Evolutionary conservation across 2,113 vertebrate genomes (phyloP).

Genomic region (Coryphaenoides rupestris): DNA sequence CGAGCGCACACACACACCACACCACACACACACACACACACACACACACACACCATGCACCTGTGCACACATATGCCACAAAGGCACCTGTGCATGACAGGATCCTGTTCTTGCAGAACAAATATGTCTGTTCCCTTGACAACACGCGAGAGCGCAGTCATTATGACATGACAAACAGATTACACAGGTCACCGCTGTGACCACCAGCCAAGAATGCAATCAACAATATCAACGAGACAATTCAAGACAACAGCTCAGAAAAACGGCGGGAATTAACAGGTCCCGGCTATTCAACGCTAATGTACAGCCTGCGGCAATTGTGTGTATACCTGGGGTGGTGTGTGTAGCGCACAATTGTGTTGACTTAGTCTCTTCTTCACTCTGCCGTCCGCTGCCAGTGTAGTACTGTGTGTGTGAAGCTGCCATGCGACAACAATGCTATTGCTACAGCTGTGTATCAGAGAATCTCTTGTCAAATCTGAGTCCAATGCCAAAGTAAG

Average conservation of each 20-base stretch:
- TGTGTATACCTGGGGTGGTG: too few relatives aligned
- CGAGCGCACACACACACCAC: too few relatives aligned
- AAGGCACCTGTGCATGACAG: slow-evolving; percentile 50
- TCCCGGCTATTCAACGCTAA: too few relatives aligned
- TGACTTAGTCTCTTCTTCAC: too few relatives aligned
- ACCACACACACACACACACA: neutral
- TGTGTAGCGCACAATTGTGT: too few relatives aligned
- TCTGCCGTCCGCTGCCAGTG: too few relatives aligned
- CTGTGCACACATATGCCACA: slow-evolving; percentile 52
- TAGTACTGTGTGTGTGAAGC: too few relatives aligned
- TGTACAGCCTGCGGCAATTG: too few relatives aligned
- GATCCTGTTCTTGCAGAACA: slow-evolving; percentile 38
- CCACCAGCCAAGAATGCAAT: slow-evolving; percentile 33
- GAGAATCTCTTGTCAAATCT: too few relatives aligned
- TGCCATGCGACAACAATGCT: too few relatives aligned
- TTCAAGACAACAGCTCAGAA: slow-evolving; percentile 16
- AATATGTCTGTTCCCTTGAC: slow-evolving; percentile 69
- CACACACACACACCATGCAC: slow-evolving; percentile 17
- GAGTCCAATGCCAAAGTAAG: too few relatives aligned
- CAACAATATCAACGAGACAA: slow-evolving; percentile 31
- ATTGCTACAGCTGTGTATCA: too few relatives aligned
- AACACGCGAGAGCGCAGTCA: slow-evolving; percentile 60
- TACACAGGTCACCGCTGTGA: slow-evolving; percentile 13
- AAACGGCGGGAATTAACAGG: neutral
- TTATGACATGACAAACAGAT: slow-evolving; percentile 60